Conservation (phyloP, 2,113 vertebrate genomes). For the Hepsetus odoe region DNA sequence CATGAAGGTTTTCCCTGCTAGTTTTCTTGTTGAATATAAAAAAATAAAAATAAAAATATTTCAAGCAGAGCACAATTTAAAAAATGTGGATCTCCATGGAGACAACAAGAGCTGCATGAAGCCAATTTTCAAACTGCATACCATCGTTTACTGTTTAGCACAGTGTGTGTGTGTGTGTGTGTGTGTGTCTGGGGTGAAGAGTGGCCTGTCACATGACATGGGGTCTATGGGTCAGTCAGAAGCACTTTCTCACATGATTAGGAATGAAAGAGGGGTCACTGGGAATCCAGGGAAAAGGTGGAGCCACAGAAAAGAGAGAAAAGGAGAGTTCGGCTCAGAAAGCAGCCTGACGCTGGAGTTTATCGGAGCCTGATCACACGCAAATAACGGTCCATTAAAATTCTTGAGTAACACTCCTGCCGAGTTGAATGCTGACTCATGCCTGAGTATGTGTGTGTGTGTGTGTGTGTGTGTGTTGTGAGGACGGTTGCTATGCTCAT, state of each 20-base stretch:
- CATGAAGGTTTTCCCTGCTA: too few relatives aligned
- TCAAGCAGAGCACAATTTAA: too few relatives aligned
- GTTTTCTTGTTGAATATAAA: too few relatives aligned
- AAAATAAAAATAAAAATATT: too few relatives aligned
- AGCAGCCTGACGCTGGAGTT: neutral
- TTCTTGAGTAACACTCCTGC: neutral
- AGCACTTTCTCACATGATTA: neutral
- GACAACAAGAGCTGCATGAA: too few relatives aligned
- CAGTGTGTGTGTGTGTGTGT: neutral
- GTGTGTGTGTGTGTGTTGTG: slow-evolving; percentile 24
- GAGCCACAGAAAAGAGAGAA: neutral
- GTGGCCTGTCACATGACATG: neutral
- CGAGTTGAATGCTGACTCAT: neutral
- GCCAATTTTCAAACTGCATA: too few relatives aligned
- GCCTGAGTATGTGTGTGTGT: slow-evolving; percentile 1
- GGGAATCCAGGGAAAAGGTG: neutral
- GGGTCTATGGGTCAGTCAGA: neutral
- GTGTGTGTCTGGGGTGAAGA: neutral
- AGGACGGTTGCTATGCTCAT: slow-evolving; percentile 35
- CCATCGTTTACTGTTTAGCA: too few relatives aligned
- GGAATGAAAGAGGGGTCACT: neutral
- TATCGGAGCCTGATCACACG: neutral
- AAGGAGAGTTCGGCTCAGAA: neutral
- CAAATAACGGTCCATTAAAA: neutral
- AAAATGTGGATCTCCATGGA: too few relatives aligned